These are phyloP conservation scores for Eumeta japonica DNA, from an alignment of 1,140 invertebrate genomes.

Conservation along the genomic window DNA sequence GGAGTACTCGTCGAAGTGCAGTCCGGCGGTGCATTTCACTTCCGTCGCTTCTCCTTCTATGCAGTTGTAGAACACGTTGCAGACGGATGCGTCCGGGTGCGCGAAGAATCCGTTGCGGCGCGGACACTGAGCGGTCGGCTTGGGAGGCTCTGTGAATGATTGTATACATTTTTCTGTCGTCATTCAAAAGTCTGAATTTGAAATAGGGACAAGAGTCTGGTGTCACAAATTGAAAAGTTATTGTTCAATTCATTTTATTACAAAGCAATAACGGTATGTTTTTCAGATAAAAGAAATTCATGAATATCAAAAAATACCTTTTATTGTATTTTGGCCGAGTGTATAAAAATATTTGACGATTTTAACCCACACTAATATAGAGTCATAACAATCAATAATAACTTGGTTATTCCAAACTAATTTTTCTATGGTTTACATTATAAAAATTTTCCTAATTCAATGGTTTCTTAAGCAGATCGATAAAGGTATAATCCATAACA, in stretches of 20 bases:
- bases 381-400: no score
- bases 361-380: no score
- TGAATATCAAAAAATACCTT: no score
- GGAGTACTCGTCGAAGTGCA: slow-evolving; percentile 85
- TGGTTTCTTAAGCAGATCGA: no score
- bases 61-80: slow-evolving; percentile 86
- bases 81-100: slow-evolving; percentile 76
- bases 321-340: no score
- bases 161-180: background rate
- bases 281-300: no score
- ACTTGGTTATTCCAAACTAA: no score
- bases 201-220: background rate
- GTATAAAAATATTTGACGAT: no score
- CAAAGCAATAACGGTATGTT: background rate
- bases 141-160: slow-evolving; percentile 67
- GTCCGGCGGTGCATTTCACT: slow-evolving; percentile 78
- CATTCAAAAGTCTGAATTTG: background rate
- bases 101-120: slow-evolving; percentile 85
- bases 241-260: background rate
- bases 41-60: slow-evolving; percentile 80
- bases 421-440: no score
- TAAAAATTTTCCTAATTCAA: no score
- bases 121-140: slow-evolving; percentile 72
- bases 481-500: no score
- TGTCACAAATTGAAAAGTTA: background rate